Conservation (phyloP, 2,797 vertebrate genomes). For the Cyprinodon diabolis region DNA sequence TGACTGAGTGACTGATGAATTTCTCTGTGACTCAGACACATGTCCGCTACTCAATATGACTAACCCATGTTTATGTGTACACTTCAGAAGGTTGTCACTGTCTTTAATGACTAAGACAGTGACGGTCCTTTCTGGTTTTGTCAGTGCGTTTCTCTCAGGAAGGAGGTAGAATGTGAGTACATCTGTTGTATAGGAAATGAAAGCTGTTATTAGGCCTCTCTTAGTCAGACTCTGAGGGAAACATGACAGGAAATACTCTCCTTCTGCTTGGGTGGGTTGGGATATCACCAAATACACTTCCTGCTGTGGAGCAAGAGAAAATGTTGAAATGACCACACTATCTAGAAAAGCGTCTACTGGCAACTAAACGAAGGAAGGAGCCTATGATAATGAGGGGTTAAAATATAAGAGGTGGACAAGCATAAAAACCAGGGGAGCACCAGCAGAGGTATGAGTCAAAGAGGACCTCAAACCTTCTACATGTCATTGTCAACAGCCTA, state of each 20-base stretch:
- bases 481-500: too few relatives aligned
- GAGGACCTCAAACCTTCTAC: too few relatives aligned
- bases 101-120: not conserved
- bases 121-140: not conserved
- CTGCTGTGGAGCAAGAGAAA: too few relatives aligned
- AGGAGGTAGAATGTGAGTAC: not conserved
- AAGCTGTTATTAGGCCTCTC: not conserved
- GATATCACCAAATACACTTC: too few relatives aligned
- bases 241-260: not conserved
- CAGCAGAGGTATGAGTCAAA: too few relatives aligned
- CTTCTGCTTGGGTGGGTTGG: not conserved
- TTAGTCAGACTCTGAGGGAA: not conserved
- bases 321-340: too few relatives aligned
- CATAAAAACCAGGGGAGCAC: too few relatives aligned
- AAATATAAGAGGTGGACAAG: too few relatives aligned
- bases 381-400: too few relatives aligned
- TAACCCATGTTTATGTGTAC: constrained; percentile 24
- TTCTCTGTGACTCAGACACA: constrained; percentile 37
- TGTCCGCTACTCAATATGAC: constrained; percentile 51
- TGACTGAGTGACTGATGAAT: constrained; percentile 44
- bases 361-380: too few relatives aligned
- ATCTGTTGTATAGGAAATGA: not conserved
- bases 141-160: not conserved
- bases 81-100: not conserved
- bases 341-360: too few relatives aligned